Evolutionary conservation across 2,888 invertebrate species (phyloP).

Genomic region (Drosophila paucipuncta): DNA sequence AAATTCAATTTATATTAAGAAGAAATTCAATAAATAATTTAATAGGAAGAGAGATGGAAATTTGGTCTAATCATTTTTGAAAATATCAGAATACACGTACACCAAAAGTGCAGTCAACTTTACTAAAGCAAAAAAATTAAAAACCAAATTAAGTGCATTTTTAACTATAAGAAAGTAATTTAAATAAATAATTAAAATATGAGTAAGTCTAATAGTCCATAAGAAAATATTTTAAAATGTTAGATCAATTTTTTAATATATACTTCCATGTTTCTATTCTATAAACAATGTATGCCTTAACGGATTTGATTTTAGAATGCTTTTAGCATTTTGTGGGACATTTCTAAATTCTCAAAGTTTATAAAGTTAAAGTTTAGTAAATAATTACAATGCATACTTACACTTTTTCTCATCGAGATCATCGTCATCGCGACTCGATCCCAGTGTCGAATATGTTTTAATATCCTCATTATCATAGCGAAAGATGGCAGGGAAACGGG

Average conservation of each 20-base stretch:
- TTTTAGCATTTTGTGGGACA: background rate
- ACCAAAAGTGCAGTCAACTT: no score
- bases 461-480: conserved; percentile 82
- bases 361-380: background rate
- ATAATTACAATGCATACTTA: conserved; percentile 44
- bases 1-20: background rate
- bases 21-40: background rate
- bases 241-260: background rate
- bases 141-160: no score
- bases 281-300: background rate
- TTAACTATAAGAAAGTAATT: no score
- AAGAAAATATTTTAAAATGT: background rate
- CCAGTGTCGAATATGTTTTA: conserved; percentile 82
- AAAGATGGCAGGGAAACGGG: conserved; percentile 62
- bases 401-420: conserved; percentile 77
- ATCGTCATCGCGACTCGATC: conserved; percentile 83
- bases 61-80: background rate
- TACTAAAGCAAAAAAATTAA: no score
- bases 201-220: background rate
- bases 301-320: background rate
- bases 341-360: background rate
- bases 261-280: background rate
- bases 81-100: no score
- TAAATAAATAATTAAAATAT: background rate
- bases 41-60: background rate